Percentiles rank a stretch among this genome's conserved stretches.
phyloP scores from a whole-genome alignment of 2,113 vertebrate genomes.

The Phalacrocorax brasilianus region DNA sequence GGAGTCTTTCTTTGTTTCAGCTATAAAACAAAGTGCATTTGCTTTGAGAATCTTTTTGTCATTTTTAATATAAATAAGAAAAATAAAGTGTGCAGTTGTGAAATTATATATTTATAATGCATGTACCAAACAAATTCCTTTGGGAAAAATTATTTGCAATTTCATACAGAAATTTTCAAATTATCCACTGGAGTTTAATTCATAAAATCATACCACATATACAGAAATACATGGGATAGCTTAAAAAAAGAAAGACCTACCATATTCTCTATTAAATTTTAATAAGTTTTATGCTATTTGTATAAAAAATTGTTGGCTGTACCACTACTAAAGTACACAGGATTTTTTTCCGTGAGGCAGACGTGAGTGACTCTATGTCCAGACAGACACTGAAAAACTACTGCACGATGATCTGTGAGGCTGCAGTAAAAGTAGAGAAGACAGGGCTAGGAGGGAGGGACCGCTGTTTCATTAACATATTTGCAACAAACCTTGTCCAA shows the following conservation, averaged over 20 bases:
- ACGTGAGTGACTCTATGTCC: not conserved
- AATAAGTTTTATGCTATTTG: not conserved
- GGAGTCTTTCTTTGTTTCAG: not conserved
- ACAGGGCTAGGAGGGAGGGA: not conserved
- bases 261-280: not conserved
- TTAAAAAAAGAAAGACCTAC: not conserved
- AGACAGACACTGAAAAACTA: not conserved
- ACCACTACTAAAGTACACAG: not conserved
- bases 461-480: not conserved
- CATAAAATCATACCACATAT: not conserved
- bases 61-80: not conserved
- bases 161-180: not conserved
- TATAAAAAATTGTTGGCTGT: not conserved
- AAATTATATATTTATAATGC: not conserved
- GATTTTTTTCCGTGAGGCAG: not conserved
- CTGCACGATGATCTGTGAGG: not conserved
- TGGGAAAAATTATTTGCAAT: not conserved
- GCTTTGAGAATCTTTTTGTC: not conserved
- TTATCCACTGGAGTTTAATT: not conserved
- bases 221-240: not conserved
- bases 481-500: not conserved
- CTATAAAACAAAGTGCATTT: not conserved
- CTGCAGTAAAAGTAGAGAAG: not conserved
- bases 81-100: not conserved
- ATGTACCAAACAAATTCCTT: not conserved